Evolutionary conservation across 2,888 invertebrate species (phyloP), one percentile per base, ranked within the genome.

Genomic region (Teleiodes luculella): DNA sequence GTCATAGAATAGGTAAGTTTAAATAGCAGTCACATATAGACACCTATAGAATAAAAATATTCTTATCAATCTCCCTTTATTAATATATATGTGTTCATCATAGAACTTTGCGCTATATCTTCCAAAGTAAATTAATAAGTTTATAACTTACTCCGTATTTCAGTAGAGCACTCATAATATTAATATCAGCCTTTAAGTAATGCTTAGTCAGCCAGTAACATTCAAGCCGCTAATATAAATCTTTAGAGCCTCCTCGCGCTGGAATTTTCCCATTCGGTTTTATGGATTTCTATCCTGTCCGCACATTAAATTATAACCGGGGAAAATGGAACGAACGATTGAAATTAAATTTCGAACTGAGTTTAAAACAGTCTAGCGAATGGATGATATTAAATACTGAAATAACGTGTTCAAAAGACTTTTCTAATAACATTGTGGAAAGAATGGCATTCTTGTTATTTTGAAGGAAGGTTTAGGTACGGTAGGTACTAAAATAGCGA

Each of bases 251-350:
- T 80, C 80, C 79, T 78, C 74, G 76, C 74, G 60, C 72, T 67
- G 80, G 82, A 85, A 86, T 85, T 86, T 70, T 78, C 74, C 84
- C 79, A 86, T 87, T 87, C 83, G 73, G 78, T 82, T 87, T 87
- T 83, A 87, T 83, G 83, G 83, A 83, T 83, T 80, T 81, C 76
- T 68, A 77, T 75, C 78, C 80, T 80, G 80, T 80, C 80, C 80
- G 78, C 76, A 75, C 80, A 83, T 86, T 84, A 83, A 86, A 86
- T 86, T 83, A 83, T 81, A 81, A 82, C 76, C 72, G 70, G 78
- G 72, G 78, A 78, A 76, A 79, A 78, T 66, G 68, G 74, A 63
- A 72, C 67, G 65, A 62, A 66, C 68, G 70, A 79, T 78, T 78
- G 74, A 77, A 82, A 78, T 82, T 81, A 72, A 79, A 81, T 81